Base-by-base conservation (phyloP, 2,113 vertebrate genomes). In the Planiliza haematocheilus region DNA sequence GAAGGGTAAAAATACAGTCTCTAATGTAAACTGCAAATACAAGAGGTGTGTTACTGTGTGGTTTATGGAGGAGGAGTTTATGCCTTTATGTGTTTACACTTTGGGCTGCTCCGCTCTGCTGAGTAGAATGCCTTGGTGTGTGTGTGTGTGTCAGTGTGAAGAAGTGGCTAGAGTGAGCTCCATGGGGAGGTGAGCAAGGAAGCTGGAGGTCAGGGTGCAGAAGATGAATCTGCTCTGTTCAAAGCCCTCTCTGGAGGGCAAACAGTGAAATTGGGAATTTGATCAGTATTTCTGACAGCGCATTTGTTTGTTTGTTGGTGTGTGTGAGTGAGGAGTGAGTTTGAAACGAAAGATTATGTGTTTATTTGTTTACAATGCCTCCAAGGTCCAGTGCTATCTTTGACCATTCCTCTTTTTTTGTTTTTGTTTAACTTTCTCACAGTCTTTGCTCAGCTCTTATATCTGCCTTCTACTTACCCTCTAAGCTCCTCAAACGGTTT, bases 301-400 rank as follows among this genome's bases (percentile, higher is more conserved):
- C 37, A 52, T 55, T 13, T 62, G 49, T 48, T n/a, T 9, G 9
- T 20, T 45, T 51, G 62, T 57, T 45, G 36, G 41, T 48, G 64
- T 36, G 53, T 70, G 43, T 24, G 62, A 48, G 61, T 45, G 66
- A 14, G 43, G 42, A 67, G 48, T 12, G 46, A 75, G 34, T 17
- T 57, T 74, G 79, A 83, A 81, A 80, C 83, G 81, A 88, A 68
- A 81, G 79, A 91, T 88, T 71, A 86, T 83, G 80, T 86, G 86
- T 89, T 89, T 85, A 85, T 87, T 89, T 88, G 89, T 89, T 89
- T 88, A 84, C 86, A 79, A 60, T 83, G 86, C 83, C 84, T 88
- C 84, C 45, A 34, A 87, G 86, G 87, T 81, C 77, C 70, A 2
- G 13, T n/a, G 42, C 69, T 50, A 71, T 79, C 77, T 78, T 72